Evolutionary conservation across 2,113 vertebrate genomes (phyloP).

Genomic region (Pungitius pungitius): DNA sequence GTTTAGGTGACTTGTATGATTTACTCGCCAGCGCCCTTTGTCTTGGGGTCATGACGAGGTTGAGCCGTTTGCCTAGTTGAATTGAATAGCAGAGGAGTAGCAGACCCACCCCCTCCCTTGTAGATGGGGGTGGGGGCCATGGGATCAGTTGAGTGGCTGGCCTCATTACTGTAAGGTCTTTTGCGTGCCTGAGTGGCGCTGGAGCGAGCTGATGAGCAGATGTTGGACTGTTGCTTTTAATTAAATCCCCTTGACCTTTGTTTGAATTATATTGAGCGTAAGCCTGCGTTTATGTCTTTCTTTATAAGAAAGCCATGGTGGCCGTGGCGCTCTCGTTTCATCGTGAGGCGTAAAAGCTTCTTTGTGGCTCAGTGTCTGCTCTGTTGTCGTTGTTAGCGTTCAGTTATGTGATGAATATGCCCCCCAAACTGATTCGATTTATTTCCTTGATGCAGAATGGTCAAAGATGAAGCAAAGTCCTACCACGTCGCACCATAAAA

Average conservation of each 20-base stretch:
- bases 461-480: slow-evolving; percentile 12
- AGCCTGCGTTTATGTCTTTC: slow-evolving; percentile 44
- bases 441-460: slow-evolving; percentile 38
- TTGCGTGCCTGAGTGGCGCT: slow-evolving; percentile 72
- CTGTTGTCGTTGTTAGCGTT: slow-evolving; percentile 3
- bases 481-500: not conserved
- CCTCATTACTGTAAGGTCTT: slow-evolving; percentile 73
- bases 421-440: not conserved
- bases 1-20: slow-evolving; percentile 56
- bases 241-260: slow-evolving; percentile 81
- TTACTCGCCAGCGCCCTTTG: slow-evolving; percentile 45
- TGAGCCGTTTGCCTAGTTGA: slow-evolving; percentile 52
- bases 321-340: slow-evolving; percentile 10
- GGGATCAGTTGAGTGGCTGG: slow-evolving; percentile 66
- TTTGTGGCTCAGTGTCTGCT: not conserved
- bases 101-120: not conserved
- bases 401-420: not conserved
- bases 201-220: slow-evolving; percentile 80
- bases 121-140: slow-evolving; percentile 12
- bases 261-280: slow-evolving; percentile 79
- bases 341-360: not conserved
- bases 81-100: slow-evolving; percentile 23
- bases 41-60: slow-evolving; percentile 54
- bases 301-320: slow-evolving; percentile 16
- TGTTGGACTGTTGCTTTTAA: slow-evolving; percentile 84